A percentile compares a stretch with the other conserved stretches of the same genome.
phyloP scores from a whole-genome alignment of 2,797 vertebrate genomes.

The Enteromius thamalakanensis region DNA sequence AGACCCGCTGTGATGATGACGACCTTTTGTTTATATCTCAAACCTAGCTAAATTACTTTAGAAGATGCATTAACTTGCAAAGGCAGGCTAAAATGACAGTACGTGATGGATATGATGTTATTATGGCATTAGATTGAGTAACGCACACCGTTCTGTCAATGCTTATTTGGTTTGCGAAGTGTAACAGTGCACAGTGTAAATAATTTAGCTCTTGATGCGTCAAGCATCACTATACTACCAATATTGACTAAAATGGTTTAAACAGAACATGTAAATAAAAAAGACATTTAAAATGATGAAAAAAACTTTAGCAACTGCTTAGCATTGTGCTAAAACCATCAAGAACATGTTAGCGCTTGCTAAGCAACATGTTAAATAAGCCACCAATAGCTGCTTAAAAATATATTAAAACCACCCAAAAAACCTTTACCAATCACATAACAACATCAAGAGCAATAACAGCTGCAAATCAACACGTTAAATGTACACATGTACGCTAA shows the following conservation, averaged over 20 bases:
- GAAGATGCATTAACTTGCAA: background rate
- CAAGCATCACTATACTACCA: too few species aligned
- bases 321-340: background rate
- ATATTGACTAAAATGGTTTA: background rate
- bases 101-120: background rate
- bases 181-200: background rate
- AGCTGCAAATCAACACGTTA: too few species aligned
- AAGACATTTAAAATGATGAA: background rate
- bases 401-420: background rate
- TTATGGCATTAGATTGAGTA: background rate
- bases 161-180: constrained; percentile 2
- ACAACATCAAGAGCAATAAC: background rate
- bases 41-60: background rate
- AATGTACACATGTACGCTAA: too few species aligned
- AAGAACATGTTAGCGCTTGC: background rate
- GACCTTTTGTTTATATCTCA: constrained; percentile 5
- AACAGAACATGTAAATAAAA: background rate
- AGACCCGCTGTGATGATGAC: background rate
- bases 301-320: background rate
- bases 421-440: background rate
- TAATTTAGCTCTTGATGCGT: background rate
- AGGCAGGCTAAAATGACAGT: background rate
- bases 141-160: background rate
- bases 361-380: background rate
- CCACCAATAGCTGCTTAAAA: background rate